Percentiles rank a stretch among this genome's conserved stretches.
These are phyloP conservation scores for Martes martes DNA, from an alignment of 2,113 vertebrate species.

Conservation along the genomic window DNA sequence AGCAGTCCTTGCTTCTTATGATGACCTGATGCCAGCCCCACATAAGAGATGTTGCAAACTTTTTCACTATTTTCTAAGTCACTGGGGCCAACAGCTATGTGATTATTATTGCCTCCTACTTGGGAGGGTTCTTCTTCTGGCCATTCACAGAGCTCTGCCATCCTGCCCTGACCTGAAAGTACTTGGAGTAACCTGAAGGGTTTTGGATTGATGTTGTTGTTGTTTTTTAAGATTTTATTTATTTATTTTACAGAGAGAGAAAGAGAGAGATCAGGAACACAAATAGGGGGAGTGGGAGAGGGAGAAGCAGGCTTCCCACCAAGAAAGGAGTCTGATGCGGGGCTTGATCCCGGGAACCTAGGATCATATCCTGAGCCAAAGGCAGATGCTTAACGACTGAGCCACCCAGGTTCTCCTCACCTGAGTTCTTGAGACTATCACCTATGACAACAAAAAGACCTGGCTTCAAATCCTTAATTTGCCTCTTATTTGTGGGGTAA, in stretches of 20 bases:
- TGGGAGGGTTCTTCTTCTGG: not conserved
- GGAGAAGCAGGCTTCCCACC: too few relatives aligned
- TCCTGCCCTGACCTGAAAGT: not conserved
- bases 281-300: too few relatives aligned
- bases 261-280: too few relatives aligned
- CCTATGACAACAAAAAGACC: not conserved
- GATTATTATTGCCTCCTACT: not conserved
- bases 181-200: too few relatives aligned
- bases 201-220: too few relatives aligned
- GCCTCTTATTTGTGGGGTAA: not conserved
- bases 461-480: not conserved
- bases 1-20: not conserved
- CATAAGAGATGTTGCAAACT: not conserved
- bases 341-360: too few relatives aligned
- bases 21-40: not conserved
- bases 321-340: accelerated
- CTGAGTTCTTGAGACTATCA: not conserved
- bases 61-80: not conserved
- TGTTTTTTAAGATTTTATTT: too few relatives aligned
- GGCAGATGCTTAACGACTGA: too few relatives aligned
- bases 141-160: not conserved
- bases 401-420: too few relatives aligned
- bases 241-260: too few relatives aligned
- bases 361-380: too few relatives aligned
- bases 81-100: not conserved